Conservation (phyloP, 2,888 invertebrate genomes). For the Stenodema calcarata region DNA sequence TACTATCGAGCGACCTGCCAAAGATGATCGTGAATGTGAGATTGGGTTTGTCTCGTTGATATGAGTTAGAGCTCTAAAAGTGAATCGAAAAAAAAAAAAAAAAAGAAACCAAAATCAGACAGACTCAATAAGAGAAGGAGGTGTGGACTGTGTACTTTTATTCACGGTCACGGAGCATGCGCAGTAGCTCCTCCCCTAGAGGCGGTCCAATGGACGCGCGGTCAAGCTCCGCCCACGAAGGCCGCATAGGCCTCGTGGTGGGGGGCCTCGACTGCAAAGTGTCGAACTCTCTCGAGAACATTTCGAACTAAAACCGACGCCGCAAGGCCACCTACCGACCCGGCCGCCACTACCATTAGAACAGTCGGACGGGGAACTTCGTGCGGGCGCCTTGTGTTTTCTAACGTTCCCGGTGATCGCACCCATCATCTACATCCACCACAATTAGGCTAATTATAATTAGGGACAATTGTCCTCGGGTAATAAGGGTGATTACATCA, state of each 20-base stretch:
- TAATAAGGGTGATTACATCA: slow-evolving; percentile 49
- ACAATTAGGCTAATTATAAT: slow-evolving; percentile 51
- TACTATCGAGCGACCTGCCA: background rate
- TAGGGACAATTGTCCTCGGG: slow-evolving; percentile 50
- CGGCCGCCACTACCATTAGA: slow-evolving; percentile 40
- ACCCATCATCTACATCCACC: slow-evolving; percentile 28
- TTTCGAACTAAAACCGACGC: background rate
- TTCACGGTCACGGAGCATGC: background rate
- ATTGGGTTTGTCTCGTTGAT: slow-evolving; percentile 19
- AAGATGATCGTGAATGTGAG: background rate
- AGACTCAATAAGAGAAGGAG: background rate
- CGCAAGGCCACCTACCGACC: slow-evolving; percentile 30
- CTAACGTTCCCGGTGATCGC: slow-evolving; percentile 1
- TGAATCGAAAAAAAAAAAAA: background rate
- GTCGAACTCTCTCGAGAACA: background rate
- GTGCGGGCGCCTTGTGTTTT: slow-evolving; percentile 33
- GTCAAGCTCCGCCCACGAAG: background rate
- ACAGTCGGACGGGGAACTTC: slow-evolving; percentile 47
- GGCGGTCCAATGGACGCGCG: slow-evolving; percentile 14
- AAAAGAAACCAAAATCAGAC: background rate
- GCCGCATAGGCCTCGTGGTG: background rate
- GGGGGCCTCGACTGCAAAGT: background rate
- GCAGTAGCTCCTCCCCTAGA: background rate
- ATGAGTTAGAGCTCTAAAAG: slow-evolving; percentile 5
- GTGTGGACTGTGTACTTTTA: background rate